Base-by-base conservation (phyloP, 2,113 vertebrate genomes). In the Sorex fumeus region DNA sequence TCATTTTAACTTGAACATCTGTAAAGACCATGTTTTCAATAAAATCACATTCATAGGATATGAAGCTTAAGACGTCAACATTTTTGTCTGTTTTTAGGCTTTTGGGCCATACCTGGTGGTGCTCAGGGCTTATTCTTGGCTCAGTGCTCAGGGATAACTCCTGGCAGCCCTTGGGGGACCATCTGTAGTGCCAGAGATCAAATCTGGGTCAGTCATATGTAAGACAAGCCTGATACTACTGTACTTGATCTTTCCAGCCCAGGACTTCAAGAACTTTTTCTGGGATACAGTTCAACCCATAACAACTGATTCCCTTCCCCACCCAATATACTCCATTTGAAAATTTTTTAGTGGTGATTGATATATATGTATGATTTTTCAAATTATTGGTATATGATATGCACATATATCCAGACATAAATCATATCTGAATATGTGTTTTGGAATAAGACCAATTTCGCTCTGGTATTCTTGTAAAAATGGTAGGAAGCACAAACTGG, bases 261-360 rank as follows among this genome's bases (percentile, higher is more conserved):
- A 7, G 40, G 40, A 40, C 40, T 40, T 40, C 40, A 40, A 40
- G 4, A 79, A 88, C 10, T 94, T 90, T 88, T 92, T 1, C 1
- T 32, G 28, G 66, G 18, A 66, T 47, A 60, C 60, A 86, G 43
- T 64, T 84, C 30, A 95, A 57, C 25, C 0, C 10, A 23, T 57
- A 66, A 32, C 9, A 74, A 11, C 70, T 85, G 75, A 5, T 8
- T 75, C 5, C 47, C 43, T 79, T 7, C 40, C 40, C 40, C 40
- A 95, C 78, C 76, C 83, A 92, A 92, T 34, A 45, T 53, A 66
- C 60, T 82, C 66, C 62, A 87, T 78, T 77, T 93, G 30, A 88
- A 89, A 91, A 62, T 36, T 84, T 72, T 88, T 76, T 84, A 40
- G 45, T 80, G 57, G 62, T 91, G 36, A 9, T 76, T 93, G 72